Conservation (phyloP, 2,888 invertebrate species). For the Agonopterix subpropinquella region DNA sequence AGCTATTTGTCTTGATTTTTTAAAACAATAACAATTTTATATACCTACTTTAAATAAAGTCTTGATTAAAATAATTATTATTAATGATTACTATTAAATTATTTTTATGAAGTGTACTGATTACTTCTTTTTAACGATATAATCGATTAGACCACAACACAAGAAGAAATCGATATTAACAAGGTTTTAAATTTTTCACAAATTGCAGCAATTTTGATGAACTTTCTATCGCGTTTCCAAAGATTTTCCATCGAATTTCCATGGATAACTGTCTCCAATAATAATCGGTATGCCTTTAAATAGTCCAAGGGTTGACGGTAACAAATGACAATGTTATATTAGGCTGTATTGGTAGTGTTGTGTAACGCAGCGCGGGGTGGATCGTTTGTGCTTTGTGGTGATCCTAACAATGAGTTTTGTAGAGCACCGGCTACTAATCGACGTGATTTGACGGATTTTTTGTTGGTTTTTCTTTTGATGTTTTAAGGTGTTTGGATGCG, state of each 20-base stretch:
- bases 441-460: slow-evolving; percentile 66
- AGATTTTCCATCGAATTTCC: slow-evolving; percentile 36
- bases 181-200: no score
- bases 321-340: slow-evolving; percentile 50
- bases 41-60: no score
- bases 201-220: no score
- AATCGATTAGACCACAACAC: no score
- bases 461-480: slow-evolving; percentile 22
- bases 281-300: slow-evolving; percentile 47
- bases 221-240: background rate
- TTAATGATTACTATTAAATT: no score
- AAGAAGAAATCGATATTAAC: no score
- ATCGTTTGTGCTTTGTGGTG: slow-evolving; percentile 52
- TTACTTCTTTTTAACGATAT: no score
- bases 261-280: slow-evolving; percentile 47
- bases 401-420: slow-evolving; percentile 56
- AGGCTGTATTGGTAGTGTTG: slow-evolving; percentile 45
- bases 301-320: slow-evolving; percentile 46
- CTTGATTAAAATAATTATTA: no score
- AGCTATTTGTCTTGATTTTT: no score
- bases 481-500: slow-evolving; percentile 21
- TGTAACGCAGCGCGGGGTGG: slow-evolving; percentile 37
- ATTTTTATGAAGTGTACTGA: no score
- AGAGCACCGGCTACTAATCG: slow-evolving; percentile 68
- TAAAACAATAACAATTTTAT: no score